Conservation (phyloP, 2,888 invertebrate species). For the Cactoblastis cactorum region DNA sequence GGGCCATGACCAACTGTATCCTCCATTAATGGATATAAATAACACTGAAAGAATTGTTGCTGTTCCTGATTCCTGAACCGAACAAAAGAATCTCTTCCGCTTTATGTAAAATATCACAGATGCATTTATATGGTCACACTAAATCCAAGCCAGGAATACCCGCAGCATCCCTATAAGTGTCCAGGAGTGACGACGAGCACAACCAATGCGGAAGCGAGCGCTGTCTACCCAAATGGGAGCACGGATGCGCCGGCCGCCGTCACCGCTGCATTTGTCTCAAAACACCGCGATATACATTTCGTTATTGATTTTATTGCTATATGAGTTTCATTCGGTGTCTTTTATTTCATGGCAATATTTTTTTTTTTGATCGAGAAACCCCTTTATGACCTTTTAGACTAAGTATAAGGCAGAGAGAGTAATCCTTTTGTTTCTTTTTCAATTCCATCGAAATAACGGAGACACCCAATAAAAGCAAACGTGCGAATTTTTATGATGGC, state of each 20-base stretch:
- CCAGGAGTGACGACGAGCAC: conserved; percentile 60
- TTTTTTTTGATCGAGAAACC: not conserved
- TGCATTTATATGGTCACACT: conserved; percentile 10
- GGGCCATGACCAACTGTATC: no score
- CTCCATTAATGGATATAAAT: no score
- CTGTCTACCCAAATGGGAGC: conserved; percentile 65
- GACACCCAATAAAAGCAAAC: no score
- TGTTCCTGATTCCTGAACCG: no score
- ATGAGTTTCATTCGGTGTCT: not conserved
- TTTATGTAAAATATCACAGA: no score
- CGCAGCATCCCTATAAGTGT: conserved; percentile 59
- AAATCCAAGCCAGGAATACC: conserved; percentile 24
- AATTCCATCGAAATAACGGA: no score
- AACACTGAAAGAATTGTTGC: no score
- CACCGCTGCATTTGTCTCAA: conserved; percentile 53
- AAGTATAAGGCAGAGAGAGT: no score
- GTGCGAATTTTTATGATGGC: no score
- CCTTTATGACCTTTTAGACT: no score
- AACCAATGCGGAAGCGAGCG: conserved; percentile 71
- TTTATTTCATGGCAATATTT: not conserved
- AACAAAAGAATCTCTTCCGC: no score
- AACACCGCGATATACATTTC: conserved; percentile 33
- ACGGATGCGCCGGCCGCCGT: conserved; percentile 63
- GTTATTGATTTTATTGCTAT: conserved; percentile 19
- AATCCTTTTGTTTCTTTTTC: no score